Evolutionary conservation across 2,888 invertebrate genomes (phyloP), one percentile per base, ranked within the genome.

Genomic region (Drosophila hamatofila): DNA sequence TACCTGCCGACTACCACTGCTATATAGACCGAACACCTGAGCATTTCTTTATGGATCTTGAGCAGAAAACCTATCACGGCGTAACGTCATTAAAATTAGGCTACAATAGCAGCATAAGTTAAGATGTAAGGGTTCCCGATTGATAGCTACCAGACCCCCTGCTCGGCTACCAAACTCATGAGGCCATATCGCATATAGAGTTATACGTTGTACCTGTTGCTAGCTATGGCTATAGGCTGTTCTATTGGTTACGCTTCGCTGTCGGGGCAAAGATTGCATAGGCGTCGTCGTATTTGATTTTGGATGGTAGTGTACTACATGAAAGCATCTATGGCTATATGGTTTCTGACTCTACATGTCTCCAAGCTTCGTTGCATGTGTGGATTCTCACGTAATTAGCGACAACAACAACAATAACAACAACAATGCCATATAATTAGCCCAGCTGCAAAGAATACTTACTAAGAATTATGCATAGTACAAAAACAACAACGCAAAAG

Each of bases 51-150:
- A 86, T 83, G 88, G 81, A 86, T 88, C 87, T 89, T 88, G 84
- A 83, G 84, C 83, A 87, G 85, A 81, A 87, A 89, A 90, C 81
- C 81, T 90, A 86, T 80, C 75, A 80, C 88, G 85, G 90, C 89
- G 89, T 86, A 87, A 90, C 89, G 80, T 88, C 89, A 90, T 90
- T 90, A 89, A 90, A 90, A 89, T 89, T 88, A 83, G 88, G 85
- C 81, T 79, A 64, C 72, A 68, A 72, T 78, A 80, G 66, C 49
- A 65, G 73, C 67, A 67, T 49, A 68, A 83, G 78, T 74, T 78
- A 66, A 63, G 68, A 75, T 80, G 64, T 59, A 52, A 74, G 70
- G 78, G 77, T 78, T 78, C 63, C 76, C 64, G 62, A 37, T 60
- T 58, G 62, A 37, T 60, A 55, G 51, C 56, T 30, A 11, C n/a